These are phyloP conservation scores for Patiria miniata DNA, from an alignment of 35 echinoderm and acorn worm genomes.

Conservation along the genomic window DNA sequence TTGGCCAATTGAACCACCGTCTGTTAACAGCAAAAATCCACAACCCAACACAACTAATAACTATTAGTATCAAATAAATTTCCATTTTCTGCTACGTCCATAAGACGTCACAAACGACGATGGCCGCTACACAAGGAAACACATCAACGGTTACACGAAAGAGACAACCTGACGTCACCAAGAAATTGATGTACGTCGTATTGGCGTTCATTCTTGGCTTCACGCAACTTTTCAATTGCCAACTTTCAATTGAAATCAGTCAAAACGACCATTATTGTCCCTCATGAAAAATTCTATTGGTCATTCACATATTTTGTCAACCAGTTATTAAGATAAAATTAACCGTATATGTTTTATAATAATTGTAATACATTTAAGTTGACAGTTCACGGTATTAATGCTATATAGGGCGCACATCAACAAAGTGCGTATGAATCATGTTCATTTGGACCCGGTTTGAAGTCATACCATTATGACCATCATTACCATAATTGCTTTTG, in stretches of 20 bases:
- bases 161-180: conserved; percentile 51
- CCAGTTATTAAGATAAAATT: too few species aligned
- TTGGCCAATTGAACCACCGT: conserved; percentile 12
- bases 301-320: too few species aligned
- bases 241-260: background rate
- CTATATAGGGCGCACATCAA: too few species aligned
- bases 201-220: conserved; percentile 39
- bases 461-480: too few species aligned
- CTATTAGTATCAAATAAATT: conserved; percentile 39
- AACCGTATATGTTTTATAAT: too few species aligned
- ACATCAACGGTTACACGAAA: background rate
- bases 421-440: too few species aligned
- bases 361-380: too few species aligned
- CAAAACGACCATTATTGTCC: background rate
- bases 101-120: background rate
- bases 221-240: conserved; percentile 19
- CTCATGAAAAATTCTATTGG: too few species aligned
- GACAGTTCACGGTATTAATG: too few species aligned
- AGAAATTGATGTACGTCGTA: conserved; percentile 61
- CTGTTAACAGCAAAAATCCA: background rate
- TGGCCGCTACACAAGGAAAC: background rate
- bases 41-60: background rate
- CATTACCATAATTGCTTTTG: too few species aligned
- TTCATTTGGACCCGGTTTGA: too few species aligned
- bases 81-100: conserved; percentile 27